Evolutionary conservation across 1,140 invertebrate species (phyloP).

Genomic region (Melanaphis sacchari): DNA sequence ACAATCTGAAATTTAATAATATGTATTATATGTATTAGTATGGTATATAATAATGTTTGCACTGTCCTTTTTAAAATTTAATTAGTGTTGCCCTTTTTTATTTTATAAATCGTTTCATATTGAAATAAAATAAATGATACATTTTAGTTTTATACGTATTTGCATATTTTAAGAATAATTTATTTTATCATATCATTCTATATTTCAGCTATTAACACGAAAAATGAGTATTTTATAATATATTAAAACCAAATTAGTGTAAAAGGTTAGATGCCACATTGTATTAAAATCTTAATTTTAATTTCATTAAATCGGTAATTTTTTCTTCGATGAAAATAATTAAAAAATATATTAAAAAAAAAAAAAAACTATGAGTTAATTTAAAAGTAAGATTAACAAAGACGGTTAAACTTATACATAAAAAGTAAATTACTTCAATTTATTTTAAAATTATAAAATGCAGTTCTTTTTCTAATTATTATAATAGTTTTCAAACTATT

Average conservation of each 20-base stretch:
- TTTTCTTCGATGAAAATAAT: neutral
- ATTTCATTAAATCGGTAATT: neutral
- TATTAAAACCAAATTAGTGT: neutral
- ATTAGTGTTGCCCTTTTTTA: neutral
- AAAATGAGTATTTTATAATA: neutral
- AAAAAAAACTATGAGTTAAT: neutral
- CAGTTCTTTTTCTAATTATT: neutral
- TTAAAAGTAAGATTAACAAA: neutral
- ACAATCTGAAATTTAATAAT: neutral
- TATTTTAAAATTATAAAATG: conserved; percentile 2
- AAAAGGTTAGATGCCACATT: neutral
- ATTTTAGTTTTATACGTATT: neutral
- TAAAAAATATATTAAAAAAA: neutral
- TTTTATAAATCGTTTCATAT: neutral
- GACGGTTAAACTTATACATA: neutral
- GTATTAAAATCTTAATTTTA: neutral
- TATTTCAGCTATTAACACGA: neutral
- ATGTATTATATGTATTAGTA: no score
- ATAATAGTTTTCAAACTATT: neutral
- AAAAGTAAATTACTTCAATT: neutral
- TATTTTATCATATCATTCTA: neutral
- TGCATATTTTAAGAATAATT: neutral
- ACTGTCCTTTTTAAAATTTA: neutral
- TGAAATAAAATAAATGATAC: neutral
- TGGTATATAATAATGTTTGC: neutral